These are phyloP conservation scores for Falco columbarius DNA, from an alignment of 2,797 vertebrate species.

Conservation along the genomic window DNA sequence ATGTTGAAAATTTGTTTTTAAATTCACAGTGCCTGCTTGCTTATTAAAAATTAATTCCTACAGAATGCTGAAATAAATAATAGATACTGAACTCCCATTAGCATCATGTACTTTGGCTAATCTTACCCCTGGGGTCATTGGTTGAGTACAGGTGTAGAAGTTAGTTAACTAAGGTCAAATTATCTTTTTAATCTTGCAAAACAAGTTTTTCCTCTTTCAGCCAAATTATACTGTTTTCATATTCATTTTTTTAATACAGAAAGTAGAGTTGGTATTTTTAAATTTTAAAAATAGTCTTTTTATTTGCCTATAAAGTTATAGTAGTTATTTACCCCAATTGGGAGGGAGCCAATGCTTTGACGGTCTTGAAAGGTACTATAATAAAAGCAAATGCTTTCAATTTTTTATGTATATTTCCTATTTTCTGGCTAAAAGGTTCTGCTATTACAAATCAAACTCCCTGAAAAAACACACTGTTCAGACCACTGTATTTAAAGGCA, in stretches of 20 bases:
- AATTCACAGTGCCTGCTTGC: not conserved
- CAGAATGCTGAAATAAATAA: not conserved
- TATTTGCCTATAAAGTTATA: not conserved
- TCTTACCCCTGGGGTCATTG: not conserved
- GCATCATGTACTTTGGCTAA: not conserved
- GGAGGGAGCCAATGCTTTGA: not conserved
- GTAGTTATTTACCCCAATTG: rapidly evolving
- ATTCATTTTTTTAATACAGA: not conserved
- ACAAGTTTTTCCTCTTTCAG: not conserved
- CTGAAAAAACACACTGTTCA: not conserved
- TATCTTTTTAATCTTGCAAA: not conserved
- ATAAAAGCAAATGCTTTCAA: rapidly evolving
- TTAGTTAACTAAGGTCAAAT: not conserved
- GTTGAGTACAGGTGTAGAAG: not conserved
- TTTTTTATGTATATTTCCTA: not conserved
- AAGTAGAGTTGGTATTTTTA: not conserved
- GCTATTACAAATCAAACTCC: not conserved
- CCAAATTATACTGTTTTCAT: not conserved
- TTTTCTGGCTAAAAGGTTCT: not conserved
- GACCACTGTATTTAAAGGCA: not conserved
- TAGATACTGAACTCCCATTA: not conserved
- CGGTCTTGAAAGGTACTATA: not conserved
- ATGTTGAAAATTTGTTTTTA: not conserved
- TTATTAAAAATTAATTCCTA: not conserved
- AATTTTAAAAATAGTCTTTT: not conserved